Evolutionary conservation across 1,140 invertebrate genomes (phyloP).

Genomic region (Drosophila suzukii): DNA sequence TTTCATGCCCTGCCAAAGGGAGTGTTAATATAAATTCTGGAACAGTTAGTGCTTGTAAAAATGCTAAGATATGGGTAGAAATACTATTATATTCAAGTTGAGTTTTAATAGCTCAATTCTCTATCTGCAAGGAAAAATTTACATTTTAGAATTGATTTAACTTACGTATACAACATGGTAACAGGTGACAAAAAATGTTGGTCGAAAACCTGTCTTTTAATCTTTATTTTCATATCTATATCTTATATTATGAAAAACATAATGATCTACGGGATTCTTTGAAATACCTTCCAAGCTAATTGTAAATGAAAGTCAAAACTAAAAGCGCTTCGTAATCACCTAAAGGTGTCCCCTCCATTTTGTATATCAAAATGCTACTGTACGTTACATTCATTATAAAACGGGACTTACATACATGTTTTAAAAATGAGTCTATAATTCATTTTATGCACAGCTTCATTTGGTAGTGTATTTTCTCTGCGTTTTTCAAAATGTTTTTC

Average conservation of each 20-base stretch:
- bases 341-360: no score
- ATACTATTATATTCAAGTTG: background rate
- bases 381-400: no score
- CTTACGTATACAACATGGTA: no score
- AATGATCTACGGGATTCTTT: no score
- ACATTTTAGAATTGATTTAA: background rate
- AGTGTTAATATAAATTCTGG: background rate
- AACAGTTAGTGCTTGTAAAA: background rate
- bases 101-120: background rate
- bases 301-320: no score
- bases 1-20: slow-evolving; percentile 5
- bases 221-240: background rate
- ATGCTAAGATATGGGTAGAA: background rate
- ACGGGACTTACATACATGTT: no score
- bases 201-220: no score
- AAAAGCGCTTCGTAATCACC: no score
- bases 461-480: slow-evolving; percentile 2
- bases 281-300: no score
- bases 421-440: background rate
- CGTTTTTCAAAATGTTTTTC: background rate
- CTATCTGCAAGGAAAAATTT: background rate
- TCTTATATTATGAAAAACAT: background rate
- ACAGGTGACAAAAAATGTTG: no score
- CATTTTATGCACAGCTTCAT: background rate
- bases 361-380: no score